Percentiles rank a stretch among this genome's conserved stretches.
Evolutionary conservation across 2,888 invertebrate species (phyloP).

Genomic region (Luperina testacea): DNA sequence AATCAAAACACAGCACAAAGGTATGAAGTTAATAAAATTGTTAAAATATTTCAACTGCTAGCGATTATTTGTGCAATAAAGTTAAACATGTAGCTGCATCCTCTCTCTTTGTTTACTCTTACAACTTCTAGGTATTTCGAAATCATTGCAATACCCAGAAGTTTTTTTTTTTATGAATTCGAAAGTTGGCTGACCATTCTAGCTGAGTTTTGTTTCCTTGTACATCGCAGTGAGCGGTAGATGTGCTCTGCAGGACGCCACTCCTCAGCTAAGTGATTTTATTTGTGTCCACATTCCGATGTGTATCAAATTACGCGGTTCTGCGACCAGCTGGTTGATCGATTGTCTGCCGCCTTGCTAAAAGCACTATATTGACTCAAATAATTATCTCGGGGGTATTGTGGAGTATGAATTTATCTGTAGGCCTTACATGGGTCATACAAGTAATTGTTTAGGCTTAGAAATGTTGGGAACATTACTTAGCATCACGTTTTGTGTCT

Average conservation of each 20-base stretch:
- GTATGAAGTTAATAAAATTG: slow-evolving; percentile 12
- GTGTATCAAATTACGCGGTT: slow-evolving; percentile 88
- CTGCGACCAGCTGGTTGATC: slow-evolving; percentile 88
- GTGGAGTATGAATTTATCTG: slow-evolving; percentile 57
- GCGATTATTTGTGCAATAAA: not conserved
- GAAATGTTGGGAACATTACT: slow-evolving; percentile 9
- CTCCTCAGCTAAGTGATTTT: slow-evolving; percentile 89
- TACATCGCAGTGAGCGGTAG: slow-evolving; percentile 78
- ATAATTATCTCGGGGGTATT: slow-evolving; percentile 74
- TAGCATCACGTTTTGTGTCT: slow-evolving; percentile 11
- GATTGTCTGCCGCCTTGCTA: slow-evolving; percentile 82
- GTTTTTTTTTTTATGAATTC: not conserved
- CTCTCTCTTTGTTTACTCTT: not conserved
- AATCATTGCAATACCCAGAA: too few relatives aligned
- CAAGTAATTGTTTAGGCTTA: slow-evolving; percentile 44
- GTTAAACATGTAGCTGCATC: not conserved
- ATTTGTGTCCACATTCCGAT: slow-evolving; percentile 89
- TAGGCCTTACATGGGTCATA: slow-evolving; percentile 44
- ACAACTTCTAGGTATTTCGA: slow-evolving; percentile 9
- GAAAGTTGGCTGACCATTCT: slow-evolving; percentile 52
- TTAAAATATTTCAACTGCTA: not conserved
- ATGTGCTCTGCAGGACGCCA: slow-evolving; percentile 87
- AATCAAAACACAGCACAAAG: not conserved
- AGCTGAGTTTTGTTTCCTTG: slow-evolving; percentile 67
- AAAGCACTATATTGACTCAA: slow-evolving; percentile 83